phyloP scores from a whole-genome alignment of 2,888 invertebrate species.

The Stratiomys singularior region DNA sequence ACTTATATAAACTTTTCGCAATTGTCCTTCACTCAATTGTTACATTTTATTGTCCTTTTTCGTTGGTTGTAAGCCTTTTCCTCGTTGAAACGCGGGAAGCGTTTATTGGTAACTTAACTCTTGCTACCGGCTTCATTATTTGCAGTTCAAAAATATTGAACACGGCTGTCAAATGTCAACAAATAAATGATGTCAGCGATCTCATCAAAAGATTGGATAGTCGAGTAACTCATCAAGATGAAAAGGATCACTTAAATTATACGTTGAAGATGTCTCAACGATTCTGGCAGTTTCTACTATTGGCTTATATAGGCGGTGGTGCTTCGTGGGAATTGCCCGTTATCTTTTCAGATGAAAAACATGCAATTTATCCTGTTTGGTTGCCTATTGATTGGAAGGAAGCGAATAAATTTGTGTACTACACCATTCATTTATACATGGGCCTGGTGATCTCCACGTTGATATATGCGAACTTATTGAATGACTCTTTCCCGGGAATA shows the following conservation, averaged over 20 bases:
- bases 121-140: slow-evolving; percentile 59
- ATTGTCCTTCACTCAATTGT: slow-evolving; percentile 56
- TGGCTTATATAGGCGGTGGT: slow-evolving; percentile 54
- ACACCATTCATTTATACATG: slow-evolving; percentile 10
- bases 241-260: slow-evolving; percentile 53
- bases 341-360: neutral
- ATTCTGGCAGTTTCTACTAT: slow-evolving; percentile 57
- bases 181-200: slow-evolving; percentile 55
- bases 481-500: slow-evolving; percentile 34
- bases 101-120: slow-evolving; percentile 60
- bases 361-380: slow-evolving; percentile 41
- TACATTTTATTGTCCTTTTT: slow-evolving; percentile 60
- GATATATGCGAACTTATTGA: slow-evolving; percentile 27
- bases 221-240: slow-evolving; percentile 52
- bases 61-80: slow-evolving; percentile 58
- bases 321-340: slow-evolving; percentile 11
- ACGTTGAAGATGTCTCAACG: slow-evolving; percentile 55
- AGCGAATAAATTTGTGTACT: neutral
- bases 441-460: slow-evolving; percentile 10
- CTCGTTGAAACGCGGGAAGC: slow-evolving; percentile 56
- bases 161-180: slow-evolving; percentile 57
- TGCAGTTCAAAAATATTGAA: slow-evolving; percentile 61
- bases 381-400: slow-evolving; percentile 41
- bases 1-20: slow-evolving; percentile 54
- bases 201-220: slow-evolving; percentile 56